Evolutionary conservation across 2,113 vertebrate genomes (phyloP), one percentile per base, ranked within the genome.

Genomic region (Scortum barcoo): DNA sequence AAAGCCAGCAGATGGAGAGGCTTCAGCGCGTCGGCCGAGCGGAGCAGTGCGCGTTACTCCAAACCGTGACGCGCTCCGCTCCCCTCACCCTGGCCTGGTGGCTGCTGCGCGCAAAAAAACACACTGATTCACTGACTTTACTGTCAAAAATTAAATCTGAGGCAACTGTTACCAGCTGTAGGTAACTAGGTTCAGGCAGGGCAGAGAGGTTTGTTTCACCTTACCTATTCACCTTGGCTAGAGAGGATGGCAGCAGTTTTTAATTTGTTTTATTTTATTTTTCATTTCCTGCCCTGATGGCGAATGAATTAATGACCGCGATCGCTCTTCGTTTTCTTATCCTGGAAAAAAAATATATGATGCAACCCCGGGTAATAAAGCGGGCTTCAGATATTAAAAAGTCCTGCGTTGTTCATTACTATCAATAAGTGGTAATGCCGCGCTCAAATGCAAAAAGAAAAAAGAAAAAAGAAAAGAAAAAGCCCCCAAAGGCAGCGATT

Each of bases 271-370:
- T n/a, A n/a, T n/a, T n/a, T n/a, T n/a, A n/a, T n/a, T n/a, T n/a
- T n/a, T n/a, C n/a, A n/a, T n/a, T n/a, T 76, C 33, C 67, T 76
- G 60, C 60, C 51, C n/a, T 26, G 36, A 58, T 69, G 50, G 89
- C 4, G 53, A 69, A 78, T 58, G 26, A 72, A 76, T 72, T 56
- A 62, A 87, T 24, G 72, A 40, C 46, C 76, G 65, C 48, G 57
- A 72, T 68, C 33, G 7, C 61, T 79, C 65, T 68, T 81, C 30
- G 42, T 80, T 68, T 82, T 80, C 58, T 66, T 70, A 57, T 81
- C 65, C 62, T 77, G 80, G 58, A 76, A 79, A 78, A n/a, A n/a
- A n/a, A n/a, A n/a, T n/a, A n/a, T n/a, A 80, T 92, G 91, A 94
- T 86, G 91, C 83, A 94, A 93, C 38, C 1, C 44, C 1, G 19